Evolutionary conservation across 2,888 invertebrate species (phyloP).

Genomic region (Biston stratarius): DNA sequence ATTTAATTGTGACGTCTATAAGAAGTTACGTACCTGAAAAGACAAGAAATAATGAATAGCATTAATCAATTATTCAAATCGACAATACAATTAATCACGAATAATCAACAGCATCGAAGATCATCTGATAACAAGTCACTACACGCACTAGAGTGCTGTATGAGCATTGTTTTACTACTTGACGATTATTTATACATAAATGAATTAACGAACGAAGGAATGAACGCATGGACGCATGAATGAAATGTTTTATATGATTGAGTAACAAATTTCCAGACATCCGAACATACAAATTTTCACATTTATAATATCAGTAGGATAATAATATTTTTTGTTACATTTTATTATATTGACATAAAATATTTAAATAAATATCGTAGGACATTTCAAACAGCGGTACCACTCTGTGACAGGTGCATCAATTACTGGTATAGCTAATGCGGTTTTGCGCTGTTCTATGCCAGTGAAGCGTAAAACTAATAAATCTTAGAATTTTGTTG

Average conservation of each 20-base stretch:
- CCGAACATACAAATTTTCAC: too few species aligned
- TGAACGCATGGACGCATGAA: too few species aligned
- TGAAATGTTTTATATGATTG: too few species aligned
- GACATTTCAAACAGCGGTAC: too few species aligned
- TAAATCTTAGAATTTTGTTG: background rate
- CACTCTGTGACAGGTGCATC: slow-evolving; percentile 24
- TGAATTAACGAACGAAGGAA: too few species aligned
- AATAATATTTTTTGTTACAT: too few species aligned
- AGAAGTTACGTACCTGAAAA: slow-evolving; percentile 27
- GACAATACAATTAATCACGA: slow-evolving; percentile 16
- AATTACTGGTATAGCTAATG: slow-evolving; percentile 10
- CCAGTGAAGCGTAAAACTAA: slow-evolving; percentile 19
- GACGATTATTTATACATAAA: slow-evolving; percentile 4
- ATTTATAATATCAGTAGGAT: too few species aligned
- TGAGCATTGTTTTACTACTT: background rate
- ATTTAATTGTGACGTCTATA: background rate
- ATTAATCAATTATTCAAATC: slow-evolving; percentile 12
- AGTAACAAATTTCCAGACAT: too few species aligned
- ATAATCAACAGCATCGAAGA: slow-evolving; percentile 21
- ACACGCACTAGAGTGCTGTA: slow-evolving; percentile 25
- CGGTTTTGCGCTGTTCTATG: slow-evolving; percentile 15
- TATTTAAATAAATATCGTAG: too few species aligned
- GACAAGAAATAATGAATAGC: slow-evolving; percentile 10
- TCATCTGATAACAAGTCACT: slow-evolving; percentile 12
- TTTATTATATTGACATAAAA: too few species aligned